Percentiles rank a stretch among this genome's conserved stretches.
Conservation (phyloP, 2,797 vertebrate genomes). For the Varecia variegata region DNA sequence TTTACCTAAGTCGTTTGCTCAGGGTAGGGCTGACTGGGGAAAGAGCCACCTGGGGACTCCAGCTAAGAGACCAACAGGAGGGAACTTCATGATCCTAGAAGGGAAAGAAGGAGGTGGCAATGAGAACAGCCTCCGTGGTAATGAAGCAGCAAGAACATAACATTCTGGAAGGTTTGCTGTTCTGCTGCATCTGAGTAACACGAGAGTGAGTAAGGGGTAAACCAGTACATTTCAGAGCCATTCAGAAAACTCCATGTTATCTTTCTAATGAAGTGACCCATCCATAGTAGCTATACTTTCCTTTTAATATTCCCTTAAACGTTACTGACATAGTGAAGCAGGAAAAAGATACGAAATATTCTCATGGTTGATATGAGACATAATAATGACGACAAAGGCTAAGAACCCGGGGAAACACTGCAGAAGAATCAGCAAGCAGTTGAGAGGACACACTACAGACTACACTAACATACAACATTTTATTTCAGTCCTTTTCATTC, state of each 20-base stretch:
- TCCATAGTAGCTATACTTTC: background rate
- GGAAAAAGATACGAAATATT: background rate
- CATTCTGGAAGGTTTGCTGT: background rate
- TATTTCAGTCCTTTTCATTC: background rate
- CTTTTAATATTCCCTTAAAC: background rate
- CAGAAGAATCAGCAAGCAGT: background rate
- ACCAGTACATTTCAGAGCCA: background rate
- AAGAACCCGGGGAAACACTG: background rate
- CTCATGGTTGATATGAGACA: background rate
- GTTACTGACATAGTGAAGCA: background rate
- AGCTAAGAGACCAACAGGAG: background rate
- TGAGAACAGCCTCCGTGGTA: background rate
- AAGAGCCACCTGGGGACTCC: slow-evolving; percentile 14
- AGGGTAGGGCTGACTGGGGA: background rate
- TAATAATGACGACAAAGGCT: background rate
- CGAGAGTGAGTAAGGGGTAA: background rate
- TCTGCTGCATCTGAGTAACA: background rate
- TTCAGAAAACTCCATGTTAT: background rate
- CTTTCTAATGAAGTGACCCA: background rate
- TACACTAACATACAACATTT: background rate
- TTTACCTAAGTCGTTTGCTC: slow-evolving; percentile 47
- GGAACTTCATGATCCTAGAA: slow-evolving; percentile 14
- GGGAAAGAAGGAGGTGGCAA: background rate
- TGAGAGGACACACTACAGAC: background rate
- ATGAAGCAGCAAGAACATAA: background rate